Evolutionary conservation across 2,113 vertebrate species (phyloP), one percentile per base, ranked within the genome.

Genomic region (Furnarius figulus): DNA sequence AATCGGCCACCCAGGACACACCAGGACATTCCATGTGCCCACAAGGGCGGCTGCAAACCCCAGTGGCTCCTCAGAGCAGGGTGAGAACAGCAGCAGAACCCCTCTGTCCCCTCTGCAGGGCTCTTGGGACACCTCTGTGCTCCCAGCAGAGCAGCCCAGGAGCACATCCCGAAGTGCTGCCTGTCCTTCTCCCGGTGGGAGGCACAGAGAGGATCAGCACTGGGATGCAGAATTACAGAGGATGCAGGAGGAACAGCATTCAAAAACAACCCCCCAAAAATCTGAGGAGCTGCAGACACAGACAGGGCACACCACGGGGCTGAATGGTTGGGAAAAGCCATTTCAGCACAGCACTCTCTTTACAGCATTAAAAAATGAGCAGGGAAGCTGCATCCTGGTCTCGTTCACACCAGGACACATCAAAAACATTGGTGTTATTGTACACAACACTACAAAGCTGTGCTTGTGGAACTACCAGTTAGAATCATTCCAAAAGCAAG

Each of bases 21-120:
- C 14, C 76, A 49, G n/a, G 20, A 6, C 30, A 4, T 19, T 20
- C 17, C 3, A 1, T 2, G 13, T 11, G 30, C 39, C 63, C 16
- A 4, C 0, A 7, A 18, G 42, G 10, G 46, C 3, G 0, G 28
- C 10, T 9, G 80, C 13, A 40, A 50, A 22, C 33, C 33, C 37
- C 25, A 5, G 8, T 2, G 3, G 73, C 68, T 70, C 24, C 62
- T 42, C 62, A 15, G 39, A 31, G 39, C 39, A 1, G 6, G 28
- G 39, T 33, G 55, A 52, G 55, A 56, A 30, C 66, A 39, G 12
- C 37, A 28, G 21, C 42, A 61, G 42, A 55, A 65, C 6, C 27
- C 61, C 5, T 0, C 27, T 25, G 46, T n/a, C 28, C 49, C 46
- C 31, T 39, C 21, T 39, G 23, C 14, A 58, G 68, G 49, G 58